A percentile compares a stretch with the other conserved stretches of the same genome.
Evolutionary conservation across 2,888 invertebrate genomes (phyloP).

Genomic region (Hirtodrosophila alboralis): DNA sequence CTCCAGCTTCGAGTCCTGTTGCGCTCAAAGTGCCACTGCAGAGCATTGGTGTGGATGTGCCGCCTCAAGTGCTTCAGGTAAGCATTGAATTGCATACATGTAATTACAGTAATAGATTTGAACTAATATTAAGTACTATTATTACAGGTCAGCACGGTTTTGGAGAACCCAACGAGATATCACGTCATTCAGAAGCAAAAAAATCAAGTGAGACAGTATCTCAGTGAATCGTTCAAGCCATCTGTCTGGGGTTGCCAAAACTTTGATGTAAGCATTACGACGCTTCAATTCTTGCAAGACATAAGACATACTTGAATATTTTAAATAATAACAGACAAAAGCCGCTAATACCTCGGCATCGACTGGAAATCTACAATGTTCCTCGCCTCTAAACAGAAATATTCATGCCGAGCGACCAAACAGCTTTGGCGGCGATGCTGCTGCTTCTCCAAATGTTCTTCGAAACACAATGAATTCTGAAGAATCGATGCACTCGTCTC

Average conservation of each 20-base stretch:
- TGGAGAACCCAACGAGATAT: constrained; percentile 96
- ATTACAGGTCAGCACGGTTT: constrained; percentile 91
- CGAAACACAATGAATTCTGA: constrained; percentile 55
- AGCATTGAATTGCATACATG: neutral
- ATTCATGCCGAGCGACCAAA: constrained; percentile 38
- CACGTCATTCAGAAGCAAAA: constrained; percentile 96
- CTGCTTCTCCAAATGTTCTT: constrained; percentile 20
- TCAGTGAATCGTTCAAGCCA: constrained; percentile 92
- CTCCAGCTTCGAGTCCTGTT: constrained; percentile 65
- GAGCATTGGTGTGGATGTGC: constrained; percentile 88
- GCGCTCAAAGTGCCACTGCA: constrained; percentile 82
- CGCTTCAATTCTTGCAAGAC: constrained; percentile 1
- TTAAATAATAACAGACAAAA: constrained; percentile 27
- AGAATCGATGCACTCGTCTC: constrained; percentile 69
- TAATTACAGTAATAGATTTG: constrained; percentile 3
- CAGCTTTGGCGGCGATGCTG: constrained; percentile 40
- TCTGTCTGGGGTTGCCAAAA: constrained; percentile 69
- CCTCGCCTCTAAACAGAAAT: constrained; percentile 25
- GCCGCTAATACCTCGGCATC: constrained; percentile 46
- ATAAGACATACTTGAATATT: neutral
- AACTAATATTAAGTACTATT: too few species aligned
- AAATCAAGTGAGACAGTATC: constrained; percentile 94
- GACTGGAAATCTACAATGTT: constrained; percentile 51
- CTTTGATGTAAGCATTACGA: constrained; percentile 59
- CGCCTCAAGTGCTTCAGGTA: constrained; percentile 94